phyloP scores from a whole-genome alignment of 2,888 invertebrate species.

The Sycophila texana region DNA sequence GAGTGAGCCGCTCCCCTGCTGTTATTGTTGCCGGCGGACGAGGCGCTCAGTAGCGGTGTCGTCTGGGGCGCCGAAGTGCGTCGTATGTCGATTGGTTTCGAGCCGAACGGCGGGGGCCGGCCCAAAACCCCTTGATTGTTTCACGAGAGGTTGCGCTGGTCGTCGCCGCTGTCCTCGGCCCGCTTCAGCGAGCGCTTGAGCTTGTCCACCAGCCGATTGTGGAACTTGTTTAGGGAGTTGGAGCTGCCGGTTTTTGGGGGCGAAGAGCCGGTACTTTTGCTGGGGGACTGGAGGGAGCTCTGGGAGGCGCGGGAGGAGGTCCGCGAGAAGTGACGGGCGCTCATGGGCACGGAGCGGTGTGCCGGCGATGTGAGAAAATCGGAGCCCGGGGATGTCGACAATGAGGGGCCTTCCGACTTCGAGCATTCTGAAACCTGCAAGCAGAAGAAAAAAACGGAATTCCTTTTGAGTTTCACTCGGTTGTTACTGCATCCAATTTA shows the following conservation, averaged over 20 bases:
- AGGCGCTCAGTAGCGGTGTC: slow-evolving; percentile 42
- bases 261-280: slow-evolving; percentile 82
- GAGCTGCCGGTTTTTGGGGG: slow-evolving; percentile 80
- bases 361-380: slow-evolving; percentile 79
- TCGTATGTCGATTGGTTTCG: slow-evolving; percentile 73
- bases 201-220: slow-evolving; percentile 87
- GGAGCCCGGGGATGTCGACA: slow-evolving; percentile 82
- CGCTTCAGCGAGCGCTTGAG: slow-evolving; percentile 83
- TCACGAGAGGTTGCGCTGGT: slow-evolving; percentile 74
- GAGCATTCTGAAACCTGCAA: slow-evolving; percentile 82
- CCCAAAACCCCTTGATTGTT: slow-evolving; percentile 72
- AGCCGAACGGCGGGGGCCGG: slow-evolving; percentile 70
- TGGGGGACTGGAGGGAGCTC: slow-evolving; percentile 81
- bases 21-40: slow-evolving; percentile 45
- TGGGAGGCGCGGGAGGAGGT: slow-evolving; percentile 81
- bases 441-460: slow-evolving; percentile 11
- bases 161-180: slow-evolving; percentile 78
- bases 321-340: slow-evolving; percentile 80
- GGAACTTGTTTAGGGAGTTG: slow-evolving; percentile 85
- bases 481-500: not conserved
- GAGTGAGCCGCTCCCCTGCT: slow-evolving; percentile 61
- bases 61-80: slow-evolving; percentile 70
- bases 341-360: slow-evolving; percentile 83
- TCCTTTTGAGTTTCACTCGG: not conserved
- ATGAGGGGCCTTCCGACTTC: slow-evolving; percentile 84